phyloP scores from a whole-genome alignment of 1,140 invertebrate species.

The Papilio xuthus region DNA sequence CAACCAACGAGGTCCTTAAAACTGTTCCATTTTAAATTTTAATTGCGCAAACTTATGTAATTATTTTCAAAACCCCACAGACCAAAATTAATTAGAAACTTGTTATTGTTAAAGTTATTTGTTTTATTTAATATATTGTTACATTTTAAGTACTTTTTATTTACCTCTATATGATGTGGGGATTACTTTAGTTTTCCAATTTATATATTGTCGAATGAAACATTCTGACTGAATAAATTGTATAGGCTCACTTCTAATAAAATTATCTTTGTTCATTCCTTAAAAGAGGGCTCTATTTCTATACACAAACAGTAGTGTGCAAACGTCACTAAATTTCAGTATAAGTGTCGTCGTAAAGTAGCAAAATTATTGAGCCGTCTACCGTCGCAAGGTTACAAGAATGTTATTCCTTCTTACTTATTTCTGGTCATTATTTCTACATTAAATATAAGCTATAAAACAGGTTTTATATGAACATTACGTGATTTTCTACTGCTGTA shows the following conservation, averaged over 20 bases:
- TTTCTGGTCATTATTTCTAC: not conserved
- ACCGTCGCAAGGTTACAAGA: not conserved
- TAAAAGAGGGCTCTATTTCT: not conserved
- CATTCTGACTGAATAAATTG: not conserved
- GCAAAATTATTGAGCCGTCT: not conserved
- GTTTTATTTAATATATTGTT: constrained; percentile 13
- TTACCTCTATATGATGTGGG: not conserved
- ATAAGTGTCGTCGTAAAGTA: not conserved
- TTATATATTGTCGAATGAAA: not conserved
- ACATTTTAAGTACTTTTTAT: not conserved
- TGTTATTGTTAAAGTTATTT: constrained; percentile 30
- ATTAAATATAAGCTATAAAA: not conserved
- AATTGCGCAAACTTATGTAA: constrained; percentile 32
- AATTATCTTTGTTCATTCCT: not conserved
- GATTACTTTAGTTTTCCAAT: not conserved
- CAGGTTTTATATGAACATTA: too few relatives aligned
- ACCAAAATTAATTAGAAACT: constrained; percentile 34
- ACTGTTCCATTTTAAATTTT: constrained; percentile 36
- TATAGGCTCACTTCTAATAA: not conserved
- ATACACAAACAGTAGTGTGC: not conserved
- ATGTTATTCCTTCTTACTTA: not conserved
- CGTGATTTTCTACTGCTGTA: too few relatives aligned
- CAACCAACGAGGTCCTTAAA: constrained; percentile 30
- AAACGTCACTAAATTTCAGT: constrained; percentile 3
- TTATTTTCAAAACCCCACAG: constrained; percentile 28